Base-by-base conservation (phyloP, 2,797 vertebrate genomes). In the Trichosurus vulpecula region DNA sequence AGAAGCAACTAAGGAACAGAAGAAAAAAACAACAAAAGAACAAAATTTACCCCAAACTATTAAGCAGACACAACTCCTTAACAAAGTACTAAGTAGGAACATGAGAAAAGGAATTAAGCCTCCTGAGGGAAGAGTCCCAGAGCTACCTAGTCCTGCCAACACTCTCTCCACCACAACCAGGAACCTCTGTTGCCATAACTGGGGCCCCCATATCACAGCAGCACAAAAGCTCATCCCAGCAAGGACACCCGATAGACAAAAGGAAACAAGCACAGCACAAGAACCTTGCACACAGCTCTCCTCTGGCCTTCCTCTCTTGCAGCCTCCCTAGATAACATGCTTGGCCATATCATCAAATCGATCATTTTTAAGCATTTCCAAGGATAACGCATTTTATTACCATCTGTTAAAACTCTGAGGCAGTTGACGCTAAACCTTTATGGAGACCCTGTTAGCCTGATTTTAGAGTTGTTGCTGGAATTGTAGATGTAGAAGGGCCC, bases 81-180 rank as follows among this genome's bases (percentile, higher is more conserved):
- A 52, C 0, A 0, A 0, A 3, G 29, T 89, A 54, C 10, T 11
- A 16, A 47, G 6, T 57, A 31, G 12, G 2, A 95, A 56, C 58
- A 0, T 2, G 54, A 92, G 35, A 87, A 57, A 95, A 91, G 51
- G 31, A 51, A 8, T 0, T 11, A 53, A 74, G 52, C 13, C 31
- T n/a, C 10, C 52, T 51, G 41, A 90, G 55, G 54, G 90, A 66
- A 55, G 56, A 31, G 29, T 14, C 6, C 16, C n/a, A 22, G 27
- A 87, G 13, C 12, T 3, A 4, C 53, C 31, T 54, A 30, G 87
- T 27, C 52, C 51, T 35, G 61, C n/a, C 94, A 41, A 58, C 27
- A 0, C 0, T 22, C 13, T 13, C 35, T 41, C 55, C 53, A 93
- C 12, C 9, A 87, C 31, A 87, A 87, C 74, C 6, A 47, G 41